Base-by-base conservation (phyloP, 2,888 invertebrate genomes). In the Agrypnus murinus region DNA sequence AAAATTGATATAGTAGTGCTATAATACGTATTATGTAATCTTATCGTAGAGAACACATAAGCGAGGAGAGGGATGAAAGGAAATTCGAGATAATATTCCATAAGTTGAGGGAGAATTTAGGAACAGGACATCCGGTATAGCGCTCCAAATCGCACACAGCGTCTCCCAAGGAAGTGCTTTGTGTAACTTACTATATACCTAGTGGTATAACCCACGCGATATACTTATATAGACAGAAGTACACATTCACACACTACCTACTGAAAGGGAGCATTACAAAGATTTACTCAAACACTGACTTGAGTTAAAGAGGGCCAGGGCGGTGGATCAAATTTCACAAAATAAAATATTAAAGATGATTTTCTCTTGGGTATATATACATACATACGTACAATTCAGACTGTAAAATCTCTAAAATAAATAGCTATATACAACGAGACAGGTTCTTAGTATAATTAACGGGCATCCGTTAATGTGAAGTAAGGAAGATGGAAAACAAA, bases 391-490 rank as follows among this genome's bases (percentile, higher is more conserved):
- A 38, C 53, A 66, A 59, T 55, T 57, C 14, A 19, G 48, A 55
- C 65, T 58, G 59, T 59, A 65, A 67, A 73, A 68, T 68, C 72
- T 71, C 62, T 75, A 74, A 77, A 75, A 75, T 74, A 77, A 77
- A 75, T 74, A 75, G 71, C 71, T 65, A 70, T 12, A 40, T 40
- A 40, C 71, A 71, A 55, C 31, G 63, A 72, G 73, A 74, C 74
- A 73, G 72, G 75, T 76, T 77, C 75, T 74, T 67, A 45, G 66
- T 73, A 75, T 75, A 77, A 80, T 83, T 82, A 82, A 81, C 81
- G 79, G 77, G 79, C 78, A 80, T 77, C 79, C 79, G 83, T 81
- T 82, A 83, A 82, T 81, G 74, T 79, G 32, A 32, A 31, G 43
- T 58, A 80, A 79, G 79, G 77, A 79, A 48, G 66, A 58, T 58